Conservation (phyloP, 2,888 invertebrate species). For the Drosophila anceps region DNA sequence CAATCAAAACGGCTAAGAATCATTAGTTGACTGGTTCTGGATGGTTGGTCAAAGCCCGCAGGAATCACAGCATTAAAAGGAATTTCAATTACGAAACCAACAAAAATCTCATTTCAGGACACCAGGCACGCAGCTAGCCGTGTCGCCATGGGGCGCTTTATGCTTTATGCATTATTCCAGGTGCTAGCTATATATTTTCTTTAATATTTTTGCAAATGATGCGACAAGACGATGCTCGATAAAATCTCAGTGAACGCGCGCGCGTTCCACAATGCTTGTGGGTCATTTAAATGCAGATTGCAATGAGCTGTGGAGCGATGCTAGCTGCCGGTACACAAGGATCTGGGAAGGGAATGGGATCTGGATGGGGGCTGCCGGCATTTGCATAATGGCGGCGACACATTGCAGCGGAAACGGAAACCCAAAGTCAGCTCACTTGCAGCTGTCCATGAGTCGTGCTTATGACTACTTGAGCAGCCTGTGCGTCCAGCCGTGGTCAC, state of each 20-base stretch:
- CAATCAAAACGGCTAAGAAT: constrained; percentile 42
- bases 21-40: constrained; percentile 34
- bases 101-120: constrained; percentile 55
- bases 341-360: neutral
- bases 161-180: constrained; percentile 64
- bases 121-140: constrained; percentile 46
- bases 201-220: constrained; percentile 77
- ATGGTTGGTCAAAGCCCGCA: constrained; percentile 11
- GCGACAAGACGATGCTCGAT: constrained; percentile 60
- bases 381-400: constrained; percentile 79
- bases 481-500: constrained; percentile 56
- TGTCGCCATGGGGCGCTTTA: constrained; percentile 31
- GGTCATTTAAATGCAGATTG: constrained; percentile 82
- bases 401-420: constrained; percentile 78
- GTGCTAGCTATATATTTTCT: constrained; percentile 49
- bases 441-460: constrained; percentile 71
- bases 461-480: constrained; percentile 73
- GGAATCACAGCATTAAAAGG: constrained; percentile 39
- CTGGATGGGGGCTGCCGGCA: neutral
- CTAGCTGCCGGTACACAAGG: constrained; percentile 20
- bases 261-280: constrained; percentile 49
- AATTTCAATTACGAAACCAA: constrained; percentile 58
- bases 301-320: constrained; percentile 57
- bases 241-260: constrained; percentile 61
- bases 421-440: constrained; percentile 61